phyloP scores from a whole-genome alignment of 2,797 vertebrate genomes.

The Enteromius mattozi region DNA sequence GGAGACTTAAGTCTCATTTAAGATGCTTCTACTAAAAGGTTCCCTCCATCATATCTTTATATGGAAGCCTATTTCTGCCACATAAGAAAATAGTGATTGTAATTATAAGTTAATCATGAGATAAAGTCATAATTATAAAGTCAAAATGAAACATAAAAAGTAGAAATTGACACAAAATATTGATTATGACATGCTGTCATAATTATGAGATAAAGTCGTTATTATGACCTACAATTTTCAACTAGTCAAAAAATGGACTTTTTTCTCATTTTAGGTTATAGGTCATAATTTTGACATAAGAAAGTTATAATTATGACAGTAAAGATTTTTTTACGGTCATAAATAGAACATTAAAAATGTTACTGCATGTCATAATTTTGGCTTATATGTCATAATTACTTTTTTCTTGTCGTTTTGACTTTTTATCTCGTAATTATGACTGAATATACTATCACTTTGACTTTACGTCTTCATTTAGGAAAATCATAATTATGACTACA shows the following conservation, averaged over 20 bases:
- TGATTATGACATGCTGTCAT: neutral
- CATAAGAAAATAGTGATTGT: neutral
- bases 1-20: neutral
- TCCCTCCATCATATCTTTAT: neutral
- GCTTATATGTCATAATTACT: too few relatives aligned
- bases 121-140: neutral
- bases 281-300: too few relatives aligned
- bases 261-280: neutral
- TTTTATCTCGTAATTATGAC: neutral
- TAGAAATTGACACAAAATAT: neutral
- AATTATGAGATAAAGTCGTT: neutral
- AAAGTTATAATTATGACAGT: too few relatives aligned
- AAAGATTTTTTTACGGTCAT: neutral
- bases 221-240: neutral
- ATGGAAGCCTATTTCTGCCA: neutral
- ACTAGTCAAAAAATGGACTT: neutral
- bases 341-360: neutral
- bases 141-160: too few relatives aligned
- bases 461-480: neutral
- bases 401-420: neutral
- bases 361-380: neutral
- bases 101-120: neutral
- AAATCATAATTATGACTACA: too few relatives aligned
- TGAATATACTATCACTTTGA: neutral
- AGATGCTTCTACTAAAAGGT: neutral